Conservation (phyloP, 1,140 invertebrate species). For the Dendroctonus ponderosae region DNA sequence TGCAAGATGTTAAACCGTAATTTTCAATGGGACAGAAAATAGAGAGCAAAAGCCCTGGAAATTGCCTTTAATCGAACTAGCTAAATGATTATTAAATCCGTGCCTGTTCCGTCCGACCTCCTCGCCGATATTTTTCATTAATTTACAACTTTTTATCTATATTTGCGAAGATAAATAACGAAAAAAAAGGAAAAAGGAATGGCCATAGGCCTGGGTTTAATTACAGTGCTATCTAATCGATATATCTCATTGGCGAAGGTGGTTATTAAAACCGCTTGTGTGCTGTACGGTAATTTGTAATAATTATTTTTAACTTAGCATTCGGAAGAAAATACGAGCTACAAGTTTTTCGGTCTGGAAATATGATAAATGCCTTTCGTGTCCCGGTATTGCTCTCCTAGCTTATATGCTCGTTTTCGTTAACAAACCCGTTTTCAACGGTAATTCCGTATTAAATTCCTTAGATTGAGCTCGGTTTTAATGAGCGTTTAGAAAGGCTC, state of each 20-base stretch:
- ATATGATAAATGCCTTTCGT: slow-evolving; percentile 29
- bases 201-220: slow-evolving; percentile 42
- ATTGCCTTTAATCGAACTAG: too few species aligned
- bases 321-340: slow-evolving; percentile 24
- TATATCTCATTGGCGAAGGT: slow-evolving; percentile 44
- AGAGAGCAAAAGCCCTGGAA: too few species aligned
- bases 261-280: slow-evolving; percentile 46
- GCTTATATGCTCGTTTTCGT: neutral
- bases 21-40: too few species aligned
- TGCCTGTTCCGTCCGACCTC: neutral
- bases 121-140: neutral
- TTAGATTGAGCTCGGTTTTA: too few species aligned
- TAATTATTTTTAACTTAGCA: slow-evolving; percentile 47
- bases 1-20: too few species aligned
- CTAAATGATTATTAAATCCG: neutral
- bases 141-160: slow-evolving; percentile 35
- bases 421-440: too few species aligned
- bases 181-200: slow-evolving; percentile 23
- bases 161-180: slow-evolving; percentile 42
- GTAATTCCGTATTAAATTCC: too few species aligned
- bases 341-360: slow-evolving; percentile 28
- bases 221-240: slow-evolving; percentile 47
- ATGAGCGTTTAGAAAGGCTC: too few species aligned
- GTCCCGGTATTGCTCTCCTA: slow-evolving; percentile 22
- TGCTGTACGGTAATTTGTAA: slow-evolving; percentile 46